A percentile compares a stretch with the other conserved stretches of the same genome.
Evolutionary conservation across 2,797 vertebrate species (phyloP).

Genomic region (Catamblyrhynchus diadema): DNA sequence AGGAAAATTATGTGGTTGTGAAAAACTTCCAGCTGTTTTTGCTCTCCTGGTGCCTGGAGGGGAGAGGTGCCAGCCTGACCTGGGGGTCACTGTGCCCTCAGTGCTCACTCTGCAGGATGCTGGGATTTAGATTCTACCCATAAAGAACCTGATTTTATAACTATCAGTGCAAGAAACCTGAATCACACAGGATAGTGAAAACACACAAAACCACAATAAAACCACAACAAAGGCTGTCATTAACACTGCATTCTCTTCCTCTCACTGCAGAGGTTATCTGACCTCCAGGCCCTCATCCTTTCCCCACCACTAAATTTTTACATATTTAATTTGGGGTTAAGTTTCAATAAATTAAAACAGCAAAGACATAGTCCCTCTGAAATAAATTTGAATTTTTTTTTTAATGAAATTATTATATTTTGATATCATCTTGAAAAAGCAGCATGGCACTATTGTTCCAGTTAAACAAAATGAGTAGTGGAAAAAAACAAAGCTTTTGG

Average conservation of each 20-base stretch:
- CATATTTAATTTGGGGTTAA: neutral
- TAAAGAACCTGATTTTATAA: neutral
- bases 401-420: neutral
- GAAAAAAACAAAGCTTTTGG: fast-evolving
- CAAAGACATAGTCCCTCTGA: neutral
- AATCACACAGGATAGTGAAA: neutral
- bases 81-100: too few relatives aligned
- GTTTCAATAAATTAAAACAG: neutral
- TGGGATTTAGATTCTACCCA: neutral
- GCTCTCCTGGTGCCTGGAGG: neutral
- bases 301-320: neutral
- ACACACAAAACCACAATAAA: neutral
- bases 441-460: neutral
- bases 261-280: neutral
- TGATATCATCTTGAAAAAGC: neutral
- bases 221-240: neutral
- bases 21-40: neutral
- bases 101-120: too few relatives aligned
- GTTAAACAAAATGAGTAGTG: neutral
- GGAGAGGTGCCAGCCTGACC: neutral
- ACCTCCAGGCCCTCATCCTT: neutral
- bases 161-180: neutral
- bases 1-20: neutral
- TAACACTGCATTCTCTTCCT: neutral
- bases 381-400: neutral